Conservation (phyloP, 1,140 invertebrate genomes). For the Bombus haemorrhoidalis region DNA sequence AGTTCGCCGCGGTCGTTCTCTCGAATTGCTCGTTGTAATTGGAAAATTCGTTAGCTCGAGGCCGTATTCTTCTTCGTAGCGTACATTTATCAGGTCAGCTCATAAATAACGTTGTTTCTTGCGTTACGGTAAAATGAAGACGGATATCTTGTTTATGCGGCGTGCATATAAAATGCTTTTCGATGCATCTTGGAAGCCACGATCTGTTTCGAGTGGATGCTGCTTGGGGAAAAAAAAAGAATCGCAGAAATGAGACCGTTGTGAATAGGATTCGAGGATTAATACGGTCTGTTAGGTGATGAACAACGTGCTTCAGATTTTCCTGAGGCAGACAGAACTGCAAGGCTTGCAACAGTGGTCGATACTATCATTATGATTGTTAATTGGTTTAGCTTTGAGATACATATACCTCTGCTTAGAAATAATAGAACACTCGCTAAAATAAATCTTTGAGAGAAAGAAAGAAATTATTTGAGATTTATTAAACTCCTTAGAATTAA, state of each 20-base stretch:
- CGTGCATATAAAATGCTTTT: neutral
- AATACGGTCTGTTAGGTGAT: no score
- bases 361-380: neutral
- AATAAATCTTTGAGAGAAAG: no score
- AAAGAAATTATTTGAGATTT: no score
- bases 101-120: conserved; percentile 25
- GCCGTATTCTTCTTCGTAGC: neutral
- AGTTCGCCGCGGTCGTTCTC: neutral
- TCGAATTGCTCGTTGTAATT: conserved; percentile 32
- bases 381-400: neutral
- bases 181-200: neutral
- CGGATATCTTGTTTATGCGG: conserved; percentile 17
- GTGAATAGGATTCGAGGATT: neutral
- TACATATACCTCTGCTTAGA: no score
- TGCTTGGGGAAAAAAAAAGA: neutral
- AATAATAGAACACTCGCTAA: no score
- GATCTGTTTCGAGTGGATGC: neutral
- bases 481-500: no score
- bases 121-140: conserved; percentile 7
- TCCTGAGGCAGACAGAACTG: no score
- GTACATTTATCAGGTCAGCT: conserved; percentile 26
- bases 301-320: no score
- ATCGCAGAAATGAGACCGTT: neutral
- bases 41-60: conserved; percentile 37
- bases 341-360: no score